Percentiles rank a stretch among this genome's conserved stretches.
These are phyloP conservation scores for Nasonia vitripennis DNA, from an alignment of 1,140 invertebrate genomes.

Conservation along the genomic window DNA sequence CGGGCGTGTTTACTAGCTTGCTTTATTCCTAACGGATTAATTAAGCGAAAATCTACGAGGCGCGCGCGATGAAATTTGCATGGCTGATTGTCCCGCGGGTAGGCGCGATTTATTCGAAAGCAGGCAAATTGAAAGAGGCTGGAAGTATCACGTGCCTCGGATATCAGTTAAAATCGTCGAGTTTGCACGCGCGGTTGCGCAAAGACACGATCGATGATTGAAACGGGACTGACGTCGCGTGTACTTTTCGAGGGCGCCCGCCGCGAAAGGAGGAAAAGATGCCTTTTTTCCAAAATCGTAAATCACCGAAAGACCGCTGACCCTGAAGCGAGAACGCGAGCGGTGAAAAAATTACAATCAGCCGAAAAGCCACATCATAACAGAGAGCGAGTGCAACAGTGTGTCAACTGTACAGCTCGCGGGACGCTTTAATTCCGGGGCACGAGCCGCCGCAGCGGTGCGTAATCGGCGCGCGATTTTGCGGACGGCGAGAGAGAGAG, in stretches of 20 bases:
- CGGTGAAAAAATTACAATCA: neutral
- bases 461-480: neutral
- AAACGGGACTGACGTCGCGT: too few relatives aligned
- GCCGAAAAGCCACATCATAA: neutral
- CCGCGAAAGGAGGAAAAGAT: too few relatives aligned
- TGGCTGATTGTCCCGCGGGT: neutral
- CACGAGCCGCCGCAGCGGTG: neutral
- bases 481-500: neutral
- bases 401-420: neutral
- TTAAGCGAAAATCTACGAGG: slow-evolving; percentile 8
- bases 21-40: slow-evolving; percentile 13
- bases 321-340: neutral
- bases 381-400: neutral
- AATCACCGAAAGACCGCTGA: neutral
- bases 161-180: too few relatives aligned
- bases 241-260: too few relatives aligned
- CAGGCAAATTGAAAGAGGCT: too few relatives aligned
- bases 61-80: neutral
- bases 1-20: neutral
- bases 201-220: too few relatives aligned
- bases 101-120: neutral
- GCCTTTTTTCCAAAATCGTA: neutral
- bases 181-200: too few relatives aligned
- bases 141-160: too few relatives aligned
- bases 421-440: neutral